Evolutionary conservation across 1,140 invertebrate genomes (phyloP).

Genomic region (Eupeodes corollae): DNA sequence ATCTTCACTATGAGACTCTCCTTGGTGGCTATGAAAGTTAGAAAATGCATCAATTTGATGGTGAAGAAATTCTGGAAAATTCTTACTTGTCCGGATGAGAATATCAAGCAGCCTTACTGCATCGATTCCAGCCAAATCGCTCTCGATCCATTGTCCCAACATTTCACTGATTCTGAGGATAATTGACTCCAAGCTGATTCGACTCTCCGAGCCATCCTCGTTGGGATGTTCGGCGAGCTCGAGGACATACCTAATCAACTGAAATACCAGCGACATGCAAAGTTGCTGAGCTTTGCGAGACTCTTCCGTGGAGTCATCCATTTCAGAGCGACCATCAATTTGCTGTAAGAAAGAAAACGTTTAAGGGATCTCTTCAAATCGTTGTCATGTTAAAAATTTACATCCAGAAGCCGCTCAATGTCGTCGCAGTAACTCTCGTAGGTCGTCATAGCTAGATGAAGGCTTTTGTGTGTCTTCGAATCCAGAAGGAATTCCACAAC

Average conservation of each 20-base stretch:
- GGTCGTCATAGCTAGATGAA: constrained; percentile 24
- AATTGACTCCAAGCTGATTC: constrained; percentile 26
- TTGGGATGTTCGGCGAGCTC: constrained; percentile 9
- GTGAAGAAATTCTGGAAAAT: no score
- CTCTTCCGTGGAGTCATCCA: constrained; percentile 36
- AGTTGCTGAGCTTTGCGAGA: constrained; percentile 29
- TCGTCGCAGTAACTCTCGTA: constrained; percentile 25
- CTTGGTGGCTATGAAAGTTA: no score
- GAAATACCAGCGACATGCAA: constrained; percentile 23
- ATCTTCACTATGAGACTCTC: no score
- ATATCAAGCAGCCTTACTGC: constrained; percentile 19
- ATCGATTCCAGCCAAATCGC: constrained; percentile 22
- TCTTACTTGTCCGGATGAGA: constrained; percentile 12
- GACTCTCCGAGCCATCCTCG: constrained; percentile 8
- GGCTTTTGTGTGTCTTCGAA: constrained; percentile 17
- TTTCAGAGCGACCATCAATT: constrained; percentile 15
- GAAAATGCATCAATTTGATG: no score
- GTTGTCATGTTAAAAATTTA: constrained; percentile 15
- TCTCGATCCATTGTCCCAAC: constrained; percentile 19
- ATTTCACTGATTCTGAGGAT: constrained; percentile 23
- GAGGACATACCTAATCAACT: constrained; percentile 19
- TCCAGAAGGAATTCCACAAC: constrained; percentile 43
- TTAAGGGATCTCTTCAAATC: background rate
- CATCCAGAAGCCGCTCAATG: constrained; percentile 25
- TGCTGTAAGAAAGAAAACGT: constrained; percentile 10